These are phyloP conservation scores for Serilophus lunatus DNA, from an alignment of 2,113 vertebrate genomes.

Conservation along the genomic window DNA sequence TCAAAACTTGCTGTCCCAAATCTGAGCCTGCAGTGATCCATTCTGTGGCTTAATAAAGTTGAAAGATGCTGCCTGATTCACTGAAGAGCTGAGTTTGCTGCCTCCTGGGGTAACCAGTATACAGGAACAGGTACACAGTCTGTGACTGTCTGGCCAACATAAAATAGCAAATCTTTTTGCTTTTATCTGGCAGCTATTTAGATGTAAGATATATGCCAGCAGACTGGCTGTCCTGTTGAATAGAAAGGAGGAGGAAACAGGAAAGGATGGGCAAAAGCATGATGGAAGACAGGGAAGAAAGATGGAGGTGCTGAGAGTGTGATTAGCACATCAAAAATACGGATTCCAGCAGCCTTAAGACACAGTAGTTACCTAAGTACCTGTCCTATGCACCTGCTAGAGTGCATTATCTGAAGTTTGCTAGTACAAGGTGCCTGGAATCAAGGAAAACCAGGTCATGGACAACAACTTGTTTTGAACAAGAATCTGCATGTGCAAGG, in stretches of 20 bases:
- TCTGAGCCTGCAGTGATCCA: neutral
- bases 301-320: neutral
- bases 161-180: neutral
- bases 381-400: neutral
- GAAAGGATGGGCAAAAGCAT: neutral
- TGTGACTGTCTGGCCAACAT: neutral
- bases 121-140: accelerated
- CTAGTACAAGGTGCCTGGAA: neutral
- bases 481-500: neutral
- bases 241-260: neutral
- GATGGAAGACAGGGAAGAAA: neutral
- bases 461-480: neutral
- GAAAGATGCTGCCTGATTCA: neutral
- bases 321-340: neutral
- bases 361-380: neutral
- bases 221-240: neutral
- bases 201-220: neutral
- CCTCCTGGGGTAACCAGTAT: neutral
- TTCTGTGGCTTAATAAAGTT: neutral
- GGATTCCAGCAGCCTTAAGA: neutral
- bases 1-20: neutral
- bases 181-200: neutral
- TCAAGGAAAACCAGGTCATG: neutral
- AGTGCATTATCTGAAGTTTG: neutral
- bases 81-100: neutral